Evolutionary conservation across 2,113 vertebrate species (phyloP).

Genomic region (Centropus bengalensis): DNA sequence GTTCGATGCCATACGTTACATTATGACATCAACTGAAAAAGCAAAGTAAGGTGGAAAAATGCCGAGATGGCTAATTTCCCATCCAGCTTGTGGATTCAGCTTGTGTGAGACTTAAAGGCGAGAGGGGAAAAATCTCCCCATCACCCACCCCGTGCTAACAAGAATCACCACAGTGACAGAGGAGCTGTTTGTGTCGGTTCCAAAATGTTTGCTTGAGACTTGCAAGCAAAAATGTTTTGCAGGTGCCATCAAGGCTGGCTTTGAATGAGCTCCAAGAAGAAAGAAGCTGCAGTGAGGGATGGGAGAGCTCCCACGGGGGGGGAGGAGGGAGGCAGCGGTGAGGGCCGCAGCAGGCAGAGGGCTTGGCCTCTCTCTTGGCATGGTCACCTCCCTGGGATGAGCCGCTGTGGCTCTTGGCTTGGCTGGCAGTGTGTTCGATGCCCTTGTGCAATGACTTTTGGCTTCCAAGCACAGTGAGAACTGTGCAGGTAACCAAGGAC

Average conservation of each 20-base stretch:
- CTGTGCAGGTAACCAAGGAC: neutral
- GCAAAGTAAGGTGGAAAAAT: constrained; percentile 66
- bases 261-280: constrained; percentile 24
- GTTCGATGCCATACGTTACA: constrained; percentile 8
- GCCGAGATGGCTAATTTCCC: constrained; percentile 67
- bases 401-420: neutral
- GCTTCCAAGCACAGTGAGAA: neutral
- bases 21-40: constrained; percentile 23
- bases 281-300: neutral
- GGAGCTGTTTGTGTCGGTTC: constrained; percentile 5
- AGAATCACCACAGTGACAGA: constrained; percentile 38
- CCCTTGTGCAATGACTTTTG: neutral
- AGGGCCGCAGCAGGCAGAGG: neutral
- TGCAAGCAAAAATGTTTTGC: neutral
- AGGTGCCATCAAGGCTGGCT: neutral
- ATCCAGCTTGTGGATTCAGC: constrained; percentile 10
- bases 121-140: constrained; percentile 27
- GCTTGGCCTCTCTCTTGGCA: fast-evolving
- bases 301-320: neutral
- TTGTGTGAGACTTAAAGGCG: neutral
- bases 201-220: constrained; percentile 3
- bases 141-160: constrained; percentile 20
- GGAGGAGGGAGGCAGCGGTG: neutral
- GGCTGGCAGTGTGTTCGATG: neutral
- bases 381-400: fast-evolving